phyloP scores from a whole-genome alignment of 2,113 vertebrate genomes.

The Boulengeromyrus knoepffleri region DNA sequence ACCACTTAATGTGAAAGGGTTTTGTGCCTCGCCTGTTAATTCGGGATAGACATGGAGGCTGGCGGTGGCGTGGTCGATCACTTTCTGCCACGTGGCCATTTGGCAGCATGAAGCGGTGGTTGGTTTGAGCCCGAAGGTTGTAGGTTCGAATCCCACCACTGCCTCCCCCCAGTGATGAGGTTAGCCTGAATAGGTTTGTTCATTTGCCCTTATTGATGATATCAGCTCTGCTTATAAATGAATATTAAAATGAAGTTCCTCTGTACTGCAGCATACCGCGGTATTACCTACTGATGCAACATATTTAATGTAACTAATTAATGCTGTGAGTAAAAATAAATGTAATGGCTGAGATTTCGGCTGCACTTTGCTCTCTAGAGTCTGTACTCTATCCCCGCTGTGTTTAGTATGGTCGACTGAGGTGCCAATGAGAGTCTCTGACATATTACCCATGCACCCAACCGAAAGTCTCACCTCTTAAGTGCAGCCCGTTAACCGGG shows the following conservation, averaged over 20 bases:
- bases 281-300: not conserved
- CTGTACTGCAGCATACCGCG: not conserved
- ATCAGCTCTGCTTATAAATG: not conserved
- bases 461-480: not conserved
- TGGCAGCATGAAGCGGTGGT: not conserved
- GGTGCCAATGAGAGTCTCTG: not conserved
- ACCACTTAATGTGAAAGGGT: not conserved
- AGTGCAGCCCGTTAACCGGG: not conserved
- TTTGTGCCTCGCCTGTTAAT: not conserved
- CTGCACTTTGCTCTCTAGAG: conserved; percentile 14
- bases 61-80: not conserved
- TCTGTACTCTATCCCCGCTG: not conserved
- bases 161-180: not conserved
- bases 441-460: not conserved
- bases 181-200: not conserved
- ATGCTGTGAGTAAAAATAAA: not conserved
- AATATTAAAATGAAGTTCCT: not conserved
- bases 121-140: not conserved
- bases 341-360: not conserved
- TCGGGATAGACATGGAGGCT: not conserved
- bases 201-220: not conserved
- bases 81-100: not conserved
- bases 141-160: not conserved
- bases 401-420: not conserved
- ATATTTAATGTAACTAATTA: not conserved